These are phyloP conservation scores for Phenacoccus solenopsis DNA, from an alignment of 1,140 invertebrate species.

Conservation along the genomic window DNA sequence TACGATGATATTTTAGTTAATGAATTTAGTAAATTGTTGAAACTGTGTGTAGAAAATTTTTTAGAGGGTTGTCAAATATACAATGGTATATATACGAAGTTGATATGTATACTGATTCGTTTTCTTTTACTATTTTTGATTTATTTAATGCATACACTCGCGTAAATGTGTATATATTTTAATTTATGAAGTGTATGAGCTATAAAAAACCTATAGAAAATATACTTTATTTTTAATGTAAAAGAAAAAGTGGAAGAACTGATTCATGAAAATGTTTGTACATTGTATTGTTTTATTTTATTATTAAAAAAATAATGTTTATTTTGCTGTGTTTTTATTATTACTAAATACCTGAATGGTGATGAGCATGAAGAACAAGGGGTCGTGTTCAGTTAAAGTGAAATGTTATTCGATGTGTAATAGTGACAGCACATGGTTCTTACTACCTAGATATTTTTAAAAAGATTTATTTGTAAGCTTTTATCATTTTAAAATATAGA, in stretches of 20 bases:
- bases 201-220: slow-evolving; percentile 9
- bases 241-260: slow-evolving; percentile 14
- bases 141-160: neutral
- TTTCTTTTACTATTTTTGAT: neutral
- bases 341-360: no score
- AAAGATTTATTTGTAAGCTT: no score
- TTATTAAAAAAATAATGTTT: slow-evolving; percentile 14
- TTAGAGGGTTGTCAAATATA: slow-evolving; percentile 8
- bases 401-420: no score
- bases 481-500: no score
- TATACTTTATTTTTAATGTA: slow-evolving; percentile 11
- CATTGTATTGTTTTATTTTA: slow-evolving; percentile 15
- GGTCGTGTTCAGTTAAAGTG: no score
- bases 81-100: neutral
- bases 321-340: neutral
- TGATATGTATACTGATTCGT: neutral
- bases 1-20: neutral
- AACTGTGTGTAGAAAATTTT: slow-evolving; percentile 6
- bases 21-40: slow-evolving; percentile 12
- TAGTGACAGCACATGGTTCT: no score
- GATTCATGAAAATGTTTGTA: slow-evolving; percentile 14
- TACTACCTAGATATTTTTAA: no score
- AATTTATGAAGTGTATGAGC: neutral
- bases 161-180: neutral
- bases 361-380: no score